Conservation (phyloP, 2,888 invertebrate species). For the Pollenia griseotomentosa region DNA sequence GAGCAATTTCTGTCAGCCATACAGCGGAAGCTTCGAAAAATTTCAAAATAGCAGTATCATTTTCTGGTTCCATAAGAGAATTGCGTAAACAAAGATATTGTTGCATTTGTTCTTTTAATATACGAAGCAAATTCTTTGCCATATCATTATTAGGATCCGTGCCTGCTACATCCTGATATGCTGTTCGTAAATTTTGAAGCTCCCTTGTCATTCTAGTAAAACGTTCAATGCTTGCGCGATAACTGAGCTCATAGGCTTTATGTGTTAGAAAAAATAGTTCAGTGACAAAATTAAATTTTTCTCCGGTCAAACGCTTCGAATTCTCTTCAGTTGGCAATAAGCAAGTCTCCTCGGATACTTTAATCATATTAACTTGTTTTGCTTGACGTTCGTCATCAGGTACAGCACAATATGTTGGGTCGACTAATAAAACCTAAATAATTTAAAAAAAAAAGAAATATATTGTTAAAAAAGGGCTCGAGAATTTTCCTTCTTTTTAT, state of each 20-base stretch:
- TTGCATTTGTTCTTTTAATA: slow-evolving; percentile 88
- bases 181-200: slow-evolving; percentile 90
- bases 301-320: slow-evolving; percentile 85
- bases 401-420: slow-evolving; percentile 93
- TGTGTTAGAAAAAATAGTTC: slow-evolving; percentile 97
- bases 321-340: slow-evolving; percentile 88
- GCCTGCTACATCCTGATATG: slow-evolving; percentile 88
- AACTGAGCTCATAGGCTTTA: slow-evolving; percentile 91
- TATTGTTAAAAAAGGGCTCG: too few relatives aligned
- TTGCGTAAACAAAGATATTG: slow-evolving; percentile 89
- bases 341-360: slow-evolving; percentile 91
- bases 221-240: slow-evolving; percentile 88
- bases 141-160: slow-evolving; percentile 87
- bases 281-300: slow-evolving; percentile 92
- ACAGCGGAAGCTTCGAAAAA: slow-evolving; percentile 92
- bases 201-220: slow-evolving; percentile 88
- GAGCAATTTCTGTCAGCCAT: slow-evolving; percentile 94
- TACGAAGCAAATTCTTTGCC: slow-evolving; percentile 87
- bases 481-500: too few relatives aligned
- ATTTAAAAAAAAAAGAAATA: neutral
- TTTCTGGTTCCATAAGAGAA: slow-evolving; percentile 90
- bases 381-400: slow-evolving; percentile 87
- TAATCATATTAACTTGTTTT: slow-evolving; percentile 89
- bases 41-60: slow-evolving; percentile 89
- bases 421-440: slow-evolving; percentile 88